A percentile compares a stretch with the other conserved stretches of the same genome.
phyloP scores from a whole-genome alignment of 2,888 invertebrate genomes.

The Melinopterus prodromus region DNA sequence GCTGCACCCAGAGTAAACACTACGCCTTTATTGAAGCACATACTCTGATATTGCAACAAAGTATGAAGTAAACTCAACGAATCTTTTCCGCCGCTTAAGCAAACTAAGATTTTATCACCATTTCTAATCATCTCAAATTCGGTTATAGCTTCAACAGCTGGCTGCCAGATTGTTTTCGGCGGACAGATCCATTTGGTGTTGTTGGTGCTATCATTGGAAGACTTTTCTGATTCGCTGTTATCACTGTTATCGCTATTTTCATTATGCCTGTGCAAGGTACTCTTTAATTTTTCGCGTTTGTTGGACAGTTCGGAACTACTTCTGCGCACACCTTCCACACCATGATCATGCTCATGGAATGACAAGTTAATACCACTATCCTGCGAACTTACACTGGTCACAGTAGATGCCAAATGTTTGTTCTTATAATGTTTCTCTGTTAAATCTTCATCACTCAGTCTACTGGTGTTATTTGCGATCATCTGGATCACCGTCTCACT shows the following conservation, averaged over 20 bases:
- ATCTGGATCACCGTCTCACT: constrained; percentile 55
- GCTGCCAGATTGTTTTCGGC: constrained; percentile 83
- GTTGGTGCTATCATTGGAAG: constrained; percentile 56
- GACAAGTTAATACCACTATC: constrained; percentile 81
- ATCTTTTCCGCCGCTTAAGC: constrained; percentile 84
- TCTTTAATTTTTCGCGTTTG: constrained; percentile 51
- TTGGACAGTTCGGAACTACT: constrained; percentile 56
- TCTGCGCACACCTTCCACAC: constrained; percentile 47
- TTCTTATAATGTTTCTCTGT: constrained; percentile 60
- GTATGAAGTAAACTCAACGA: constrained; percentile 87
- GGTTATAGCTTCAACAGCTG: constrained; percentile 81
- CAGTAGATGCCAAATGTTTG: constrained; percentile 70
- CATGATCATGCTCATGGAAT: constrained; percentile 71
- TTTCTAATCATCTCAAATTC: constrained; percentile 86
- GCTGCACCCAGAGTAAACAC: constrained; percentile 77
- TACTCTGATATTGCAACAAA: constrained; percentile 84
- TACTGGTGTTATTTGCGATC: constrained; percentile 64
- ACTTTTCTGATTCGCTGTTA: constrained; percentile 45
- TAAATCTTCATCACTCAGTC: constrained; percentile 68
- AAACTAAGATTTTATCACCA: constrained; percentile 84
- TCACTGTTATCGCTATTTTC: constrained; percentile 52
- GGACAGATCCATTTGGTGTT: constrained; percentile 77
- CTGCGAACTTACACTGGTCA: constrained; percentile 77
- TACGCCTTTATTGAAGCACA: constrained; percentile 76
- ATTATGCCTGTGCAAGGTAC: constrained; percentile 54